Evolutionary conservation across 1,140 invertebrate genomes (phyloP).

Genomic region (Drosophila rufa): DNA sequence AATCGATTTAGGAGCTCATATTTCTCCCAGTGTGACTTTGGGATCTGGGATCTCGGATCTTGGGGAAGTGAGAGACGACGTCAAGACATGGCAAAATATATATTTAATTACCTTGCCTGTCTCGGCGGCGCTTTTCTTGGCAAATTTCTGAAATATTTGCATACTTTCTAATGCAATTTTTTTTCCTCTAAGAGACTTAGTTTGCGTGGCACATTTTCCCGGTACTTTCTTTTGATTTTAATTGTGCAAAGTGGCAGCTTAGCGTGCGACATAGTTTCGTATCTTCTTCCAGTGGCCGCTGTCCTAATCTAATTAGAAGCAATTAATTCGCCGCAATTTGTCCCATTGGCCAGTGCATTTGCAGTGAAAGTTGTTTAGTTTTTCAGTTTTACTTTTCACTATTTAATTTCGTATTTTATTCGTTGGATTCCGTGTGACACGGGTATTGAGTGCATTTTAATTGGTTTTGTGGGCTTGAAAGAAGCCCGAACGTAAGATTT

Average conservation of each 20-base stretch:
- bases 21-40: background rate
- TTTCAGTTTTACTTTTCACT: conserved; percentile 48
- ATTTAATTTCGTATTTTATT: conserved; percentile 46
- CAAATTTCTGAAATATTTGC: conserved; percentile 78
- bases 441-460: conserved; percentile 75
- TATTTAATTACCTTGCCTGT: conserved; percentile 70
- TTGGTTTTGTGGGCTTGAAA: conserved; percentile 69
- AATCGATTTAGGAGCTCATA: background rate
- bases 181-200: conserved; percentile 5
- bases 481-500: conserved; percentile 50
- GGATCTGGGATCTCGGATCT: conserved; percentile 14
- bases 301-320: conserved; percentile 80
- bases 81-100: conserved; percentile 50
- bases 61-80: conserved; percentile 13
- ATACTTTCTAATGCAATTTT: conserved; percentile 78
- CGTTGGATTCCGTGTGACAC: conserved; percentile 48
- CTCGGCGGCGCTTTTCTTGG: conserved; percentile 28
- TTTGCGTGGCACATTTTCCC: conserved; percentile 67
- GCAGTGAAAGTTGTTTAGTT: conserved; percentile 71
- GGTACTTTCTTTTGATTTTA: conserved; percentile 72
- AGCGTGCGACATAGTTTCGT: conserved; percentile 81
- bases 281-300: conserved; percentile 35
- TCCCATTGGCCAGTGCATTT: conserved; percentile 28
- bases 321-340: conserved; percentile 72
- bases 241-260: conserved; percentile 53